A percentile compares a stretch with the other conserved stretches of the same genome.
Evolutionary conservation across 2,113 vertebrate species (phyloP).

Genomic region (Solenodon paradoxus): DNA sequence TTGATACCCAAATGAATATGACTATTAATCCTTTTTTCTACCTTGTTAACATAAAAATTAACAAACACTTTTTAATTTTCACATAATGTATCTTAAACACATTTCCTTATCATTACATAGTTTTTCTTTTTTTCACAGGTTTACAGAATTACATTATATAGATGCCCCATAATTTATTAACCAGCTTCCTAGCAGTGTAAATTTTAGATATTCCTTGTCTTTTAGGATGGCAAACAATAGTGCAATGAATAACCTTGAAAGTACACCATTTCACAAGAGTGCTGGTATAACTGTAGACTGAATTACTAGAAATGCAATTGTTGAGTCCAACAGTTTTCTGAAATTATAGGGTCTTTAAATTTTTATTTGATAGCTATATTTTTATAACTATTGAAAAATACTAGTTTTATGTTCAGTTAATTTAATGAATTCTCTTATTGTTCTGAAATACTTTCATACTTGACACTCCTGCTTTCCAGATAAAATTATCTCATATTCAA

Average conservation of each 20-base stretch:
- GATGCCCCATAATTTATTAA: slow-evolving; percentile 14
- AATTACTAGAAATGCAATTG: background rate
- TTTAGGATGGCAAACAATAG: background rate
- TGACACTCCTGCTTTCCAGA: background rate
- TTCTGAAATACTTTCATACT: background rate
- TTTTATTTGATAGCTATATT: background rate
- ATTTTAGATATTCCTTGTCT: background rate
- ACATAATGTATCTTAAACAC: background rate
- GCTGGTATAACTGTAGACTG: background rate
- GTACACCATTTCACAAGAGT: background rate
- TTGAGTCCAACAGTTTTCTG: background rate
- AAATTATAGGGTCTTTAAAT: background rate
- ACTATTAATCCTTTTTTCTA: background rate
- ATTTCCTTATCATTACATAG: background rate
- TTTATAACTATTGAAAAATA: background rate
- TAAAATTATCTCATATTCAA: background rate
- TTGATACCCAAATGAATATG: background rate
- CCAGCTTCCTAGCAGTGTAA: background rate
- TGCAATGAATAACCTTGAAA: background rate
- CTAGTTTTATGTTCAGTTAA: background rate
- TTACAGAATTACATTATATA: background rate
- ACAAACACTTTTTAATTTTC: background rate
- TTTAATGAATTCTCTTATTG: background rate
- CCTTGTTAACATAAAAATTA: background rate
- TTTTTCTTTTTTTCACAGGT: background rate